Conservation (phyloP, 2,797 vertebrate species). For the Macrochelys suwanniensis region DNA sequence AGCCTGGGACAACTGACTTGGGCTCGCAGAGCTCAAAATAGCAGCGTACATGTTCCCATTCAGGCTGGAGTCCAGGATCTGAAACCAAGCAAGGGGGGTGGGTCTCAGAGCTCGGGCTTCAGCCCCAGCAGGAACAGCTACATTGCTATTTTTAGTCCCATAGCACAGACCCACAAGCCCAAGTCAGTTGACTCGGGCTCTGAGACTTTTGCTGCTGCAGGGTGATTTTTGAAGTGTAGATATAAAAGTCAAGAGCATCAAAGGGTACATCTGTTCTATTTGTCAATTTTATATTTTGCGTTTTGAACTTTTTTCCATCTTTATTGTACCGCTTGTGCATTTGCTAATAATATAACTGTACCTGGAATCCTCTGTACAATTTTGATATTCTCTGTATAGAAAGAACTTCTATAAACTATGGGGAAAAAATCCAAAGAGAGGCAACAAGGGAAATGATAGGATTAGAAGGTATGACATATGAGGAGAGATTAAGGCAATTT, state of each 20-base stretch:
- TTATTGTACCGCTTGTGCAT: neutral
- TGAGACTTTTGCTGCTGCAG: no score
- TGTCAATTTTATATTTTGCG: neutral
- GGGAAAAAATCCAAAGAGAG: neutral
- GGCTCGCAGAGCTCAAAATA: neutral
- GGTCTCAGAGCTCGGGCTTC: neutral
- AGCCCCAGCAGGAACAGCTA: neutral
- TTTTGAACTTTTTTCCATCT: neutral
- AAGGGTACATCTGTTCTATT: neutral
- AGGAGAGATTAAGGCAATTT: slow-evolving; percentile 30
- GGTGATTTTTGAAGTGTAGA: no score
- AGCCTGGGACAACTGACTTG: no score
- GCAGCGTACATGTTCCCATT: neutral
- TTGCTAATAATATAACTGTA: neutral
- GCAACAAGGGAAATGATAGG: neutral
- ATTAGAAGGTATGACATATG: neutral
- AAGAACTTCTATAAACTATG: neutral
- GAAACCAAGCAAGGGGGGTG: neutral
- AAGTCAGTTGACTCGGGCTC: no score
- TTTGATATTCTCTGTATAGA: neutral
- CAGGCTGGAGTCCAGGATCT: neutral
- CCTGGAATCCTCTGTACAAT: neutral
- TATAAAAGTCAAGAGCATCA: no score
- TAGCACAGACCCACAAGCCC: neutral
- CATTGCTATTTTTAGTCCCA: neutral